Evolutionary conservation across 2,888 invertebrate genomes (phyloP).

Genomic region (Protodeltote pygarga): DNA sequence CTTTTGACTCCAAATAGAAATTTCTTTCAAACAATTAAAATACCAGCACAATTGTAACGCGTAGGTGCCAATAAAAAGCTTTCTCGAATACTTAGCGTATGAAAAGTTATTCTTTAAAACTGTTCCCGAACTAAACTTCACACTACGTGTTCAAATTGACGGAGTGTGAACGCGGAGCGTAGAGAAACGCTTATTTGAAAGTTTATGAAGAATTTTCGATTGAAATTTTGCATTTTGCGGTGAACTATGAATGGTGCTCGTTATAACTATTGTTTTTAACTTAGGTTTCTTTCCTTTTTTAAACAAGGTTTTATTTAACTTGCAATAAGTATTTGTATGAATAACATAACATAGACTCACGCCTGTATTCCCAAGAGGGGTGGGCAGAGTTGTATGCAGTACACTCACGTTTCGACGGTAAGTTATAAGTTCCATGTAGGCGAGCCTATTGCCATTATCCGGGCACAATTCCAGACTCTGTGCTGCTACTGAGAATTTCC

Average conservation of each 20-base stretch:
- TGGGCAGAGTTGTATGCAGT: no score
- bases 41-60: no score
- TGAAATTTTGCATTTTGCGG: constrained; percentile 33
- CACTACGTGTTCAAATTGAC: constrained; percentile 48
- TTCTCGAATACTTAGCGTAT: constrained; percentile 20
- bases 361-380: no score
- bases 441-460: no score
- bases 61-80: constrained; percentile 32
- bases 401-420: no score
- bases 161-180: constrained; percentile 37
- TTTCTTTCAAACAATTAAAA: no score
- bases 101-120: constrained; percentile 41
- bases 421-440: no score
- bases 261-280: constrained; percentile 13
- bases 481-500: no score
- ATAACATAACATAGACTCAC: no score
- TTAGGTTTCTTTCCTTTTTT: no score
- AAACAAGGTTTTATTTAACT: constrained; percentile 7
- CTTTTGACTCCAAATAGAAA: no score
- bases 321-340: constrained; percentile 5
- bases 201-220: constrained; percentile 36
- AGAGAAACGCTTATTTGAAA: constrained; percentile 44
- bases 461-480: no score
- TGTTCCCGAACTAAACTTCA: constrained; percentile 41
- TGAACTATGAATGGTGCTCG: constrained; percentile 10